Percentiles rank a stretch among this genome's conserved stretches.
Conservation (phyloP, 53 echinoderm and acorn worm species). For the Crossaster papposus region DNA sequence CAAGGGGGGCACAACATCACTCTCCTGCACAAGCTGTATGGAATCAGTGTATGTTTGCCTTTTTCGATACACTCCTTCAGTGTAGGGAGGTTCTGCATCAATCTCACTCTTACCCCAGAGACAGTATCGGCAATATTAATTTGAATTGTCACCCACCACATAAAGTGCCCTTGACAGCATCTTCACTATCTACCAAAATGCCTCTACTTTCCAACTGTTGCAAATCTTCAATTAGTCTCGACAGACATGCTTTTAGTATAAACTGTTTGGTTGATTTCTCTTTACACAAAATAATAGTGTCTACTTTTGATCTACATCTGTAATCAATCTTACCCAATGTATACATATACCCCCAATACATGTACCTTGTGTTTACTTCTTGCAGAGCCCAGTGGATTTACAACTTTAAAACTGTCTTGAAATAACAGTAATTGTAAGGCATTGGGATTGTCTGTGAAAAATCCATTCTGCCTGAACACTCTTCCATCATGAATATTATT, state of each 20-base stretch:
- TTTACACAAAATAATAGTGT: constrained; percentile 69
- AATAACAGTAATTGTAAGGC: constrained; percentile 67
- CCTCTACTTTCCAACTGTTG: constrained; percentile 56
- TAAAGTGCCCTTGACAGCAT: constrained; percentile 55
- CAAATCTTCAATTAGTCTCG: constrained; percentile 62
- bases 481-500: constrained; percentile 63
- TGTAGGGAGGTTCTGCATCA: constrained; percentile 54
- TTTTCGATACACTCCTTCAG: constrained; percentile 68
- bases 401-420: constrained; percentile 77
- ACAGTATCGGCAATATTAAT: constrained; percentile 71
- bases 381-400: constrained; percentile 74
- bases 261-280: constrained; percentile 62
- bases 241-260: constrained; percentile 60
- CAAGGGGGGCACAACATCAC: no score
- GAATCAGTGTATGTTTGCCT: constrained; percentile 58
- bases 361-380: constrained; percentile 71
- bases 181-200: constrained; percentile 29
- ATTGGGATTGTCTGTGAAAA: constrained; percentile 36
- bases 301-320: constrained; percentile 69
- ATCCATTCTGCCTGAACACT: constrained; percentile 59
- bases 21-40: constrained; percentile 8
- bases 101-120: constrained; percentile 56
- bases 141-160: constrained; percentile 66
- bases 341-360: constrained; percentile 71
- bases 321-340: constrained; percentile 72